Base-by-base conservation (phyloP, 2,113 vertebrate genomes). In the Bubo bubo region DNA sequence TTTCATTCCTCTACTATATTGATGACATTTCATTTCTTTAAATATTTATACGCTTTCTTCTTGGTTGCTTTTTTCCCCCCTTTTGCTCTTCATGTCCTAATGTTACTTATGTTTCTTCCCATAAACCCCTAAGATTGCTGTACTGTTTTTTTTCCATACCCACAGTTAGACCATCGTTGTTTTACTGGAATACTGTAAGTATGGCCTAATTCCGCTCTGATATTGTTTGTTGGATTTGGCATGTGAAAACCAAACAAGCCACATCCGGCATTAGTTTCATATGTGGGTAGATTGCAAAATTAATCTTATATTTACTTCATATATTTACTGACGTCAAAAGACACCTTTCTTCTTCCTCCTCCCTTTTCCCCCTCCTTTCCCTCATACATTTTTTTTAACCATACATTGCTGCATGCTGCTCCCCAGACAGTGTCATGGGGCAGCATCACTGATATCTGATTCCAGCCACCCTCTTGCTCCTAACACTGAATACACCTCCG, bases 151-250 rank as follows among this genome's bases (percentile, higher is more conserved):
- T 55, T 50, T 19, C 50, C 0, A 2, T 85, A 64, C 66, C 27
- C 26, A 0, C 62, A 64, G 52, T 84, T 52, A 82, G 13, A 75
- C 58, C 39, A 58, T 41, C 0, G 0, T 64, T 79, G 85, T 43
- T 87, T 94, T 82, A 85, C 81, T 62, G 62, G 90, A 93, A 82
- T 76, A 45, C 56, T 45, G 9, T 20, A 72, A 64, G 22, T 79
- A 64, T 41, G 79, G 62, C 49, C 21, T 43, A 93, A 96, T 96
- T 96, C 95, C 79, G 88, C 77, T 22, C 66, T 35, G 58, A 89
- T 41, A 92, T 19, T 30, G 58, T 86, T 93, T 96, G 87, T 95
- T 96, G 43, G 92, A 76, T 87, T 96, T 97, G 95, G 93, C 92
- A 97, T 59, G 76, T 71, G 67, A 79, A 97, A 96, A 71, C 21